Evolutionary conservation across 92 coral and sea anemone species (phyloP).

Genomic region (Actinostola sp.): DNA sequence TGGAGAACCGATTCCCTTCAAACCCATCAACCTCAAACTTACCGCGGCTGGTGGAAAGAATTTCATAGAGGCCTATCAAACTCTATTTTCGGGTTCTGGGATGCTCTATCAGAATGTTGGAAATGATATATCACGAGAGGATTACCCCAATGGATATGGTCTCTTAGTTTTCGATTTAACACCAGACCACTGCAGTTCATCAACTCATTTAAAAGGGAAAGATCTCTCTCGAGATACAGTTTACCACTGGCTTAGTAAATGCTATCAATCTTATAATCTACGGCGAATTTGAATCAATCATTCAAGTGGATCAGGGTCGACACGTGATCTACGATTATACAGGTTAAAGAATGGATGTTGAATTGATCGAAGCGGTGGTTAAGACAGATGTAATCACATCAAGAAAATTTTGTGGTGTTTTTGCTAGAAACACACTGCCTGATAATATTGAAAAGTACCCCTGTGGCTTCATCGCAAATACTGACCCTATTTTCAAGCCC

Average conservation of each 20-base stretch:
- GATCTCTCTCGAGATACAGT: slow-evolving; percentile 46
- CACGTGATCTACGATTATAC: slow-evolving; percentile 40
- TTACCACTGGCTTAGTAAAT: slow-evolving; percentile 28
- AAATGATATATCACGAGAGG: slow-evolving; percentile 39
- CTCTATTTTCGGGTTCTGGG: slow-evolving; percentile 42
- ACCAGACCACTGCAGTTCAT: slow-evolving; percentile 34
- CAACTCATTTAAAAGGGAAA: slow-evolving; percentile 37
- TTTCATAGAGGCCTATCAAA: slow-evolving; percentile 39
- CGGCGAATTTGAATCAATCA: slow-evolving; percentile 40
- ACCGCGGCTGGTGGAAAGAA: slow-evolving; percentile 40
- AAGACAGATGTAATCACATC: slow-evolving; percentile 18
- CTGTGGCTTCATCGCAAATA: slow-evolving; percentile 48
- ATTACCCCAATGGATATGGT: slow-evolving; percentile 33
- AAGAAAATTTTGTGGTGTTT: slow-evolving; percentile 42
- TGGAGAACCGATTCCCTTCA: slow-evolving; percentile 49
- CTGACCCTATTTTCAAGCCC: slow-evolving; percentile 21
- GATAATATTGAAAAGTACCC: slow-evolving; percentile 19
- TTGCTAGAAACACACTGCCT: slow-evolving; percentile 47
- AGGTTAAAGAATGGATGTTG: slow-evolving; percentile 40
- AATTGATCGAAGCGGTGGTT: slow-evolving; percentile 20
- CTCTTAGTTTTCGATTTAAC: slow-evolving; percentile 43
- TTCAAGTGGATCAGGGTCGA: slow-evolving; percentile 38
- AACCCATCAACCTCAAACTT: slow-evolving; percentile 54
- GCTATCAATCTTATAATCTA: slow-evolving; percentile 29
- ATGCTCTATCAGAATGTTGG: slow-evolving; percentile 33